Conservation (phyloP, 2,888 invertebrate genomes). For the Hyppa rectilinea region DNA sequence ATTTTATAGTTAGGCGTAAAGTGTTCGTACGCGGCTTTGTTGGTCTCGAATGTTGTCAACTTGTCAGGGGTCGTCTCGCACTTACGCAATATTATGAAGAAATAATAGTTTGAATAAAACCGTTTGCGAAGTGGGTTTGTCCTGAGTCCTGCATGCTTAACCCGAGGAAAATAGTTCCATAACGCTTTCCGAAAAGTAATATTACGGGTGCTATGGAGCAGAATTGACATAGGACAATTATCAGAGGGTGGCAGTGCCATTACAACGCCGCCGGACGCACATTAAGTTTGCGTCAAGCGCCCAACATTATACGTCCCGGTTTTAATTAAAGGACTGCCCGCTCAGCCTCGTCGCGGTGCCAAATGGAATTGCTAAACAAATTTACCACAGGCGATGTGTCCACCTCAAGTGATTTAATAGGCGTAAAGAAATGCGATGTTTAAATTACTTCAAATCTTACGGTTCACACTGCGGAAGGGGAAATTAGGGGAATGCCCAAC, state of each 20-base stretch:
- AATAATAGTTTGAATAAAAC: conserved; percentile 54
- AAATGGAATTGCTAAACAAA: conserved; percentile 91
- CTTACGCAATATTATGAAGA: conserved; percentile 48
- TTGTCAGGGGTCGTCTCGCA: conserved; percentile 28
- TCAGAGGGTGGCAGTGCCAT: conserved; percentile 84
- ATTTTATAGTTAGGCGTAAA: conserved; percentile 58
- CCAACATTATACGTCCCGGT: conserved; percentile 87
- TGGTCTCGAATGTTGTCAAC: conserved; percentile 17
- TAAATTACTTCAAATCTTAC: conserved; percentile 84
- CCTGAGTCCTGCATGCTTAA: conserved; percentile 40
- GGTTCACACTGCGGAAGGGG: conserved; percentile 66
- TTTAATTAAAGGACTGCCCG: conserved; percentile 90
- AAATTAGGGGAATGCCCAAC: conserved; percentile 63
- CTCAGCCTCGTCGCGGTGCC: conserved; percentile 81
- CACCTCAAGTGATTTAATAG: conserved; percentile 91
- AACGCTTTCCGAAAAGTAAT: conserved; percentile 69
- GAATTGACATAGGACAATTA: conserved; percentile 89
- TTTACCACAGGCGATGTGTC: conserved; percentile 89
- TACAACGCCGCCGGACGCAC: conserved; percentile 85
- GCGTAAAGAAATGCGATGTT: conserved; percentile 89
- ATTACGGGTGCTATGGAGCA: conserved; percentile 73
- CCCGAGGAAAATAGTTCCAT: conserved; percentile 61
- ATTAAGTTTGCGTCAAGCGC: conserved; percentile 88
- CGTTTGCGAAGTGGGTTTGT: conserved; percentile 50
- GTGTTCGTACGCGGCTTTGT: conserved; percentile 43